These are phyloP conservation scores for Acanthaster planci DNA, from an alignment of 35 echinoderm and acorn worm species.

Conservation along the genomic window DNA sequence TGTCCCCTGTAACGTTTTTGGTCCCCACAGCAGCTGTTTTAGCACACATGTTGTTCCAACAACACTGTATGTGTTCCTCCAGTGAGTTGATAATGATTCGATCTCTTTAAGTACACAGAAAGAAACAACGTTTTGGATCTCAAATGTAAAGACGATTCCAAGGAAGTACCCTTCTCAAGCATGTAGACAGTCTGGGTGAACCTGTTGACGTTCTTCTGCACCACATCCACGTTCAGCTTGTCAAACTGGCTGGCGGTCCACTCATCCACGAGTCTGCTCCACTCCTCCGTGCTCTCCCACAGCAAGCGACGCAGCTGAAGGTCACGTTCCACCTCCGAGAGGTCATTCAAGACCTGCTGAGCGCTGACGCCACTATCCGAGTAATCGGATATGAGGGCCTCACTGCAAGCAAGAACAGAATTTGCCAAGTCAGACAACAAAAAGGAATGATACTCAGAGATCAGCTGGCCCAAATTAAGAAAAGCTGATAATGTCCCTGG, in stretches of 20 bases:
- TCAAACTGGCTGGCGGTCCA: conserved; percentile 96
- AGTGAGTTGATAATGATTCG: no score
- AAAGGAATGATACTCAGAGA: neutral
- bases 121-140: no score
- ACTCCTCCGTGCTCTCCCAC: conserved; percentile 93
- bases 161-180: conserved; percentile 99
- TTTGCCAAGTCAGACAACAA: neutral
- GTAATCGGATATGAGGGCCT: conserved; percentile 62
- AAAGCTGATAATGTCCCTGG: neutral
- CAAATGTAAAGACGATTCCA: no score
- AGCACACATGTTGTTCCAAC: no score
- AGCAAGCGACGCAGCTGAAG: conserved; percentile 81
- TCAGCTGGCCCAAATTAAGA: neutral
- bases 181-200: conserved; percentile 99
- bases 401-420: conserved; percentile 35
- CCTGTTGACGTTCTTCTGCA: conserved; percentile 99
- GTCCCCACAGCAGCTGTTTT: no score
- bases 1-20: no score
- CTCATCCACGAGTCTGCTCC: conserved; percentile 84
- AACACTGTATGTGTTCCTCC: no score
- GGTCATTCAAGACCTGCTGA: conserved; percentile 88
- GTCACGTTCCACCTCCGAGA: conserved; percentile 92
- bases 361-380: conserved; percentile 64
- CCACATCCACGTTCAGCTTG: conserved; percentile 82
- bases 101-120: no score